These are phyloP conservation scores for Tursiops truncatus DNA, from an alignment of 2,113 vertebrate species.

Conservation along the genomic window DNA sequence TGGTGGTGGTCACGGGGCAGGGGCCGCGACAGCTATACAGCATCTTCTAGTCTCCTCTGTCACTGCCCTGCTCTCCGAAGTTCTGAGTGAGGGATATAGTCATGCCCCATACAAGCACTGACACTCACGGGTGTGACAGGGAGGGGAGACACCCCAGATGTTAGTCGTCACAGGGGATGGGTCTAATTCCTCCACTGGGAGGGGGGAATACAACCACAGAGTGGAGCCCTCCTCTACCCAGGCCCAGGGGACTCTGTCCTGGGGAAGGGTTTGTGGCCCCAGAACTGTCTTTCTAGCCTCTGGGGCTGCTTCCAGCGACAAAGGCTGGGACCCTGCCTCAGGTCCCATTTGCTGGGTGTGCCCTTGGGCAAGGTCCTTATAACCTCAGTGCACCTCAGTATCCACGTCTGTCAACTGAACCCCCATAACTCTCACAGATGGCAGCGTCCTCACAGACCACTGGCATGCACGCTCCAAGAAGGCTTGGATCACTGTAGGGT, in stretches of 20 bases:
- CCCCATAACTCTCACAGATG: neutral
- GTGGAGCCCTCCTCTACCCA: neutral
- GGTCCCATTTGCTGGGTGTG: neutral
- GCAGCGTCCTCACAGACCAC: neutral
- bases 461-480: fast-evolving
- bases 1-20: neutral
- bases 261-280: neutral
- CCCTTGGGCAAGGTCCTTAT: neutral
- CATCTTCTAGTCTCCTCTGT: neutral
- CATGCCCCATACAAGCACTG: neutral
- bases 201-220: neutral
- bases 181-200: neutral
- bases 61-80: neutral
- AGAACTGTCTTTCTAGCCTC: neutral
- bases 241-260: neutral
- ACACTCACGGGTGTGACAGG: neutral
- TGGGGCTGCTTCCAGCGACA: neutral
- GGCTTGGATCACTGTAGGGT: fast-evolving
- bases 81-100: neutral
- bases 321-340: neutral
- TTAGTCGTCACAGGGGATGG: neutral
- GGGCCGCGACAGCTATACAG: neutral
- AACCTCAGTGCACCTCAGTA: neutral
- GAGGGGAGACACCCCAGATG: neutral
- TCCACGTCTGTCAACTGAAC: neutral